Conservation (phyloP, 2,113 vertebrate genomes). For the Noctilio leporinus region DNA sequence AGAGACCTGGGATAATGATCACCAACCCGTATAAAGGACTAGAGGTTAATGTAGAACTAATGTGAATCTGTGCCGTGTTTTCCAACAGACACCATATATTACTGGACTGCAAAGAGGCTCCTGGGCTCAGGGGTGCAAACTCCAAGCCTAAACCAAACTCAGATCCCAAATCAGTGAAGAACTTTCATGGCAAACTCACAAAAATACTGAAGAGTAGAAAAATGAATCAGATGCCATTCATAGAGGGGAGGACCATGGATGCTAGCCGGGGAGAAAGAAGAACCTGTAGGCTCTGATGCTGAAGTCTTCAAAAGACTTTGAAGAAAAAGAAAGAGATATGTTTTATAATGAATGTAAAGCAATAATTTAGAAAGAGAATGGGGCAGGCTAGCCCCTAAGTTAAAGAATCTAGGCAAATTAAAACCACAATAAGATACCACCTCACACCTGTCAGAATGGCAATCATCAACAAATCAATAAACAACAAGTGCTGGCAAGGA, state of each 20-base stretch:
- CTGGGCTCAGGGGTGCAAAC: slow-evolving; percentile 89
- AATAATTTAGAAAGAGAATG: slow-evolving; percentile 82
- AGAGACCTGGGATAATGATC: slow-evolving; percentile 87
- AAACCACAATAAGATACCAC: no score
- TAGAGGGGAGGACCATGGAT: slow-evolving; percentile 61
- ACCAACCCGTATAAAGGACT: slow-evolving; percentile 86
- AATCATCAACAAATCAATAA: no score
- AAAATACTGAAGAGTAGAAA: slow-evolving; percentile 76
- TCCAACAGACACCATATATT: slow-evolving; percentile 91
- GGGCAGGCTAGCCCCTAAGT: slow-evolving; percentile 86
- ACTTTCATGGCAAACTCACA: slow-evolving; percentile 89
- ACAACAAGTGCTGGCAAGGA: no score
- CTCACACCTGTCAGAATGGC: no score
- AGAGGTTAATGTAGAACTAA: slow-evolving; percentile 88
- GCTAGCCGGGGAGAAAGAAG: slow-evolving; percentile 74
- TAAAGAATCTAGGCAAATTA: slow-evolving; percentile 82
- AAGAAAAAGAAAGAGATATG: slow-evolving; percentile 79
- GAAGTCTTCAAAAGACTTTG: slow-evolving; percentile 79
- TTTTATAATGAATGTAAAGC: slow-evolving; percentile 82
- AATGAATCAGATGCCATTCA: slow-evolving; percentile 77
- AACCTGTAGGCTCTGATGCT: slow-evolving; percentile 72
- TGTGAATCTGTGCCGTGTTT: slow-evolving; percentile 89
- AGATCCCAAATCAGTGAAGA: slow-evolving; percentile 88
- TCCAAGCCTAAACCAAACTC: slow-evolving; percentile 85
- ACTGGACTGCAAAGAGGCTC: slow-evolving; percentile 89